Percentiles rank a stretch among this genome's conserved stretches.
Evolutionary conservation across 2,797 vertebrate genomes (phyloP).

Genomic region (Labroides dimidiatus): DNA sequence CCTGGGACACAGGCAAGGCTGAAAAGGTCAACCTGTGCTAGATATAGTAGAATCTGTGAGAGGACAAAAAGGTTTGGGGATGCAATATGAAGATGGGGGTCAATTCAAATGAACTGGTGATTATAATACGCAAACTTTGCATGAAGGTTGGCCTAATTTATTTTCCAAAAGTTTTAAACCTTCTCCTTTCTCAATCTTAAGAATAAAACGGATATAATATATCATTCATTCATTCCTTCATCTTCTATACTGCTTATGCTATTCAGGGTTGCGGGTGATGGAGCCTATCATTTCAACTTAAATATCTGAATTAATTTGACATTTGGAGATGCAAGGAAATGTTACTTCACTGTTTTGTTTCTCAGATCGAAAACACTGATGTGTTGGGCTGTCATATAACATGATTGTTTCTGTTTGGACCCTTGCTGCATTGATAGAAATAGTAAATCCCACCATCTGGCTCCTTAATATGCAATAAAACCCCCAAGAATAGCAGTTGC

Average conservation of each 20-base stretch:
- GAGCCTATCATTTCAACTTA: no score
- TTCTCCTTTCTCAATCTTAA: not conserved
- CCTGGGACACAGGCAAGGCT: constrained; percentile 61
- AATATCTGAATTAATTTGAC: not conserved
- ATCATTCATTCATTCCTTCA: no score
- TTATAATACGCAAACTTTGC: constrained; percentile 3
- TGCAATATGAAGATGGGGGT: constrained; percentile 28
- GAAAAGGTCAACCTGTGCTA: constrained; percentile 69
- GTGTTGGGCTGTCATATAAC: constrained; percentile 1
- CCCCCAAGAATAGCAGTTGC: constrained; percentile 8
- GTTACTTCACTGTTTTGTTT: not conserved
- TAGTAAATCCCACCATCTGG: constrained; percentile 19
- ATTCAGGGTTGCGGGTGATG: no score
- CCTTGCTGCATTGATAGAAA: constrained; percentile 9
- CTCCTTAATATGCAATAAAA: constrained; percentile 9
- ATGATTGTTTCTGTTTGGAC: constrained; percentile 18
- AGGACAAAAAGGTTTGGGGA: constrained; percentile 17
- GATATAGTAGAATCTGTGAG: constrained; percentile 48
- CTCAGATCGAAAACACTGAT: not conserved
- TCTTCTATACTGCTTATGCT: no score
- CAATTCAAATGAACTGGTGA: constrained; percentile 26
- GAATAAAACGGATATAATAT: no score
- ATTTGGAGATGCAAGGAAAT: not conserved
- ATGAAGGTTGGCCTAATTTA: not conserved
- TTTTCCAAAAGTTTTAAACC: not conserved